phyloP scores from a whole-genome alignment of 2,113 vertebrate genomes.

The Lophotis ruficrista region DNA sequence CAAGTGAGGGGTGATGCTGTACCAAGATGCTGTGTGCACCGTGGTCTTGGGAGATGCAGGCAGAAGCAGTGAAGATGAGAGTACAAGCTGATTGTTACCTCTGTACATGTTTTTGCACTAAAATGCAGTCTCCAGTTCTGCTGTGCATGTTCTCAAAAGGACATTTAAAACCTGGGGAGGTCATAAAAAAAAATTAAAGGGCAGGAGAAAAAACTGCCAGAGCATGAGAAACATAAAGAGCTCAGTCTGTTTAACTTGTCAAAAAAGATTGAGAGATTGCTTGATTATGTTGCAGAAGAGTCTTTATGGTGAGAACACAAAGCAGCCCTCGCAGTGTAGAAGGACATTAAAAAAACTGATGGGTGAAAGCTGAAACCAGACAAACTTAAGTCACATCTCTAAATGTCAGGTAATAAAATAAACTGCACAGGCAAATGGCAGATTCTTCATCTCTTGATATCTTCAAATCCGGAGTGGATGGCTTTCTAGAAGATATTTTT shows the following conservation, averaged over 20 bases:
- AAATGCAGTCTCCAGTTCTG: background rate
- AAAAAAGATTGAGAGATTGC: constrained; percentile 5
- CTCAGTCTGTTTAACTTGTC: constrained; percentile 21
- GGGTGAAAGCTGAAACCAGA: background rate
- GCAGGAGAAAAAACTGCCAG: background rate
- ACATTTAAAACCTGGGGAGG: background rate
- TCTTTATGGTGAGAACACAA: background rate
- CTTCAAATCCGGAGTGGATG: background rate
- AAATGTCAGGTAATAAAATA: constrained; percentile 33
- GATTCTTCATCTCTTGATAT: background rate
- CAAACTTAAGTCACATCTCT: background rate
- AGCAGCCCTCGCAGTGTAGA: background rate
- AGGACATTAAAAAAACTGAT: background rate
- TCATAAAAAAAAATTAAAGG: background rate
- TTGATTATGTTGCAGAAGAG: background rate
- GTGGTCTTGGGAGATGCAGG: background rate
- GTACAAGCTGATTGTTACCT: background rate
- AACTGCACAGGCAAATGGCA: background rate
- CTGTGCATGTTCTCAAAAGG: background rate
- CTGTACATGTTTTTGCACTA: background rate
- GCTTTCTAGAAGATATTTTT: background rate
- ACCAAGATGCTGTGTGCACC: background rate
- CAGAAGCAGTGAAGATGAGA: background rate
- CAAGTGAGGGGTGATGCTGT: background rate
- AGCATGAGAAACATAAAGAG: background rate